phyloP scores from a whole-genome alignment of 2,888 invertebrate genomes.

The Caradrina kadenii region DNA sequence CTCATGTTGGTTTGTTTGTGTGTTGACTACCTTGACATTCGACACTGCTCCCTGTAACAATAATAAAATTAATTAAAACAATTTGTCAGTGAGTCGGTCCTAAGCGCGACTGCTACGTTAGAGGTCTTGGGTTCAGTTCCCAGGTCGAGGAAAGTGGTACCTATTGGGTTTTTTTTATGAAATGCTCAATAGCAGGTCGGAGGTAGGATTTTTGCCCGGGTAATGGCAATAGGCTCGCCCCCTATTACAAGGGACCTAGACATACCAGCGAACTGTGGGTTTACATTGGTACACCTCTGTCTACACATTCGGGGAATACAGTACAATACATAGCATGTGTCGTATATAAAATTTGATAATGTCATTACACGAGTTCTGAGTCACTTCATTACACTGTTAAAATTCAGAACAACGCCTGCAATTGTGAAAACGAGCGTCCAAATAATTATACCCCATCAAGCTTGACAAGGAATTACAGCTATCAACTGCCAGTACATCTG shows the following conservation, averaged over 20 bases:
- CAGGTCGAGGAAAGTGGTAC: too few species aligned
- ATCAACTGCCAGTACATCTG: conserved; percentile 24
- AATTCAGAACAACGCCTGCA: conserved; percentile 31
- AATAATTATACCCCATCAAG: conserved; percentile 56
- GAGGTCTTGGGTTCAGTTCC: too few species aligned
- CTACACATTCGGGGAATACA: too few species aligned
- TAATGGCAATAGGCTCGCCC: too few species aligned
- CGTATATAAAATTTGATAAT: conserved; percentile 32
- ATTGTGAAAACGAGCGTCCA: conserved; percentile 31
- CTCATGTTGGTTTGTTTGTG: conserved; percentile 75
- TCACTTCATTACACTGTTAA: too few species aligned
- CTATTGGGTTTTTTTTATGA: too few species aligned
- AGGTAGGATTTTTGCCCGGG: too few species aligned
- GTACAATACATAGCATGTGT: conserved; percentile 36
- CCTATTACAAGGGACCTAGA: too few species aligned
- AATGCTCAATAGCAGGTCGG: too few species aligned
- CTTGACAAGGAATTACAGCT: conserved; percentile 41
- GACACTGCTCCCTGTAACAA: conserved; percentile 78
- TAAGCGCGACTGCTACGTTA: too few species aligned
- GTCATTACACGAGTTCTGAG: conserved; percentile 23
- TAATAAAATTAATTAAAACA: conserved; percentile 62
- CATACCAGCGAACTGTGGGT: too few species aligned
- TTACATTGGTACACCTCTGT: too few species aligned
- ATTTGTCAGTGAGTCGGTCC: conserved; percentile 38
- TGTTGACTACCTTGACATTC: conserved; percentile 75